Evolutionary conservation across 2,888 invertebrate species (phyloP).

Genomic region (Eudasyphora cyanicolor): DNA sequence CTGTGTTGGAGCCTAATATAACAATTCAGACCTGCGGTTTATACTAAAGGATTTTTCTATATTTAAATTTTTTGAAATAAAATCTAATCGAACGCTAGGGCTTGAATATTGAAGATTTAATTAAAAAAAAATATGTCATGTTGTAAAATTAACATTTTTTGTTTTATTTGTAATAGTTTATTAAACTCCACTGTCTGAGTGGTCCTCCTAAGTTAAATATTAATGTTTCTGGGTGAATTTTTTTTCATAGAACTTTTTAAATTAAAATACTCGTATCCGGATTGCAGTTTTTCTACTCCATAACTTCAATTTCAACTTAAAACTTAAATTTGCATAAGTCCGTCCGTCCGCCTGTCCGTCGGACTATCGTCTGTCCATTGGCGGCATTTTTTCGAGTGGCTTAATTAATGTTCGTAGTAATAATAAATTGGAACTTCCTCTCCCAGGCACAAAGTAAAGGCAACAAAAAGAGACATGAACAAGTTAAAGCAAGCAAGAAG

Average conservation of each 20-base stretch:
- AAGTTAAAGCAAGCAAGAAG: not conserved
- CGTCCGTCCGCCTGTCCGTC: not conserved
- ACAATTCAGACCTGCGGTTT: too few relatives aligned
- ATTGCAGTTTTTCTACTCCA: not conserved
- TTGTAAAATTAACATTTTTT: too few relatives aligned
- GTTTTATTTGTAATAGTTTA: too few relatives aligned
- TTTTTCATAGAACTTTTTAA: not conserved
- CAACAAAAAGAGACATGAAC: not conserved
- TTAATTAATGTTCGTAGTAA: slow-evolving; percentile 18
- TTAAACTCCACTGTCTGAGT: too few relatives aligned
- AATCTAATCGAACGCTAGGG: too few relatives aligned
- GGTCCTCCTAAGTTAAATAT: too few relatives aligned
- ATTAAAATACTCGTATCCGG: not conserved
- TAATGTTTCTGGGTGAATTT: not conserved
- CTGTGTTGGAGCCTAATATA: too few relatives aligned
- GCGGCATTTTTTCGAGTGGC: not conserved
- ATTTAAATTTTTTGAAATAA: too few relatives aligned
- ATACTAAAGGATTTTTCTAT: too few relatives aligned
- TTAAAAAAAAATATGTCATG: too few relatives aligned
- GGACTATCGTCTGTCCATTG: not conserved
- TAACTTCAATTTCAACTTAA: not conserved
- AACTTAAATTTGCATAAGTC: slow-evolving; percentile 11
- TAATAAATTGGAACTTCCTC: slow-evolving; percentile 26
- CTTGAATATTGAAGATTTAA: too few relatives aligned
- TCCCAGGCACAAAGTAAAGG: not conserved